phyloP scores from a whole-genome alignment of 1,140 invertebrate species.

The Bombus ignitus region DNA sequence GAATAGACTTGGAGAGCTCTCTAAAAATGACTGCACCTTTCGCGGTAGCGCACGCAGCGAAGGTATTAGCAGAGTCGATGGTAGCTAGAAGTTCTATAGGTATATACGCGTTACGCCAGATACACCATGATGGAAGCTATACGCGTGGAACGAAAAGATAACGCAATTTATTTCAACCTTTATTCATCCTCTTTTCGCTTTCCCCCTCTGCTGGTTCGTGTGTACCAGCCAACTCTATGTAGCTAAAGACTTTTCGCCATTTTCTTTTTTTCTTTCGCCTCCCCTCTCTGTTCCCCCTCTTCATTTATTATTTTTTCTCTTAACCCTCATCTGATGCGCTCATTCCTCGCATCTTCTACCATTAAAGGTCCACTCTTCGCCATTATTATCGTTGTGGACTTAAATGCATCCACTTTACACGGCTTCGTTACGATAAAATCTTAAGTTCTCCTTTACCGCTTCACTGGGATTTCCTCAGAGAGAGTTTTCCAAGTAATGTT shows the following conservation, averaged over 20 bases:
- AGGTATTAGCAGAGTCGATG: constrained; percentile 59
- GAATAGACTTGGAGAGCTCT: constrained; percentile 60
- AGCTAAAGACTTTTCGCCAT: constrained; percentile 50
- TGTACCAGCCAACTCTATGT: constrained; percentile 34
- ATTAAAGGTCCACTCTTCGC: background rate
- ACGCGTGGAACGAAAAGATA: constrained; percentile 81
- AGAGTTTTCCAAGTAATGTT: no score
- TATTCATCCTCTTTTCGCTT: constrained; percentile 70
- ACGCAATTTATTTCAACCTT: constrained; percentile 79
- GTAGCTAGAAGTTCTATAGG: constrained; percentile 35
- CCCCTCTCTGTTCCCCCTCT: background rate
- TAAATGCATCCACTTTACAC: constrained; percentile 59
- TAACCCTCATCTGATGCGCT: constrained; percentile 3
- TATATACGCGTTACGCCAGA: constrained; percentile 21
- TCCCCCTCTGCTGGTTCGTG: background rate
- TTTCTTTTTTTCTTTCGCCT: constrained; percentile 32
- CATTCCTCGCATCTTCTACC: constrained; percentile 1
- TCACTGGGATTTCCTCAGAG: background rate
- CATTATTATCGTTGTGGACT: constrained; percentile 57
- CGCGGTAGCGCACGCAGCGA: constrained; percentile 34
- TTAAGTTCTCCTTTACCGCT: constrained; percentile 32
- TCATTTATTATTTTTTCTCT: constrained; percentile 5
- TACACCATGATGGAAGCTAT: constrained; percentile 66
- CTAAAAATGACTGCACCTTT: constrained; percentile 64
- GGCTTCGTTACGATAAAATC: constrained; percentile 67